Conservation (phyloP, 1,140 invertebrate genomes). For the Anadara kagoshimensis region DNA sequence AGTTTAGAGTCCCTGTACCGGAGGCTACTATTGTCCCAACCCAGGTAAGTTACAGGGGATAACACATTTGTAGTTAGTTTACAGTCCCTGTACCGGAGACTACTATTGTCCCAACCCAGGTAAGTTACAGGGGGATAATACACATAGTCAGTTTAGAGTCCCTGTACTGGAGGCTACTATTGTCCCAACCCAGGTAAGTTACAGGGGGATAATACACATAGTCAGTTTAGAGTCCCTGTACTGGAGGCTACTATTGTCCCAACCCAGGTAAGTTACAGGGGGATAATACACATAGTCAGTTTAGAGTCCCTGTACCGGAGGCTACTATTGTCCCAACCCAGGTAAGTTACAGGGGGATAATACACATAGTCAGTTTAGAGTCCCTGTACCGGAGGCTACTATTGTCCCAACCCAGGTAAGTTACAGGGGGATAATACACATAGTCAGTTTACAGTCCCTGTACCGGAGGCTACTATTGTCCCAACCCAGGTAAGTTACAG, state of each 20-base stretch:
- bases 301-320: slow-evolving; percentile 47
- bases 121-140: slow-evolving; percentile 27
- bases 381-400: slow-evolving; percentile 60
- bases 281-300: not conserved
- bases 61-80: not conserved
- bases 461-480: slow-evolving; percentile 65
- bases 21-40: slow-evolving; percentile 64
- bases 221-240: slow-evolving; percentile 30
- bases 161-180: slow-evolving; percentile 62
- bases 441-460: slow-evolving; percentile 25
- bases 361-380: not conserved
- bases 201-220: not conserved
- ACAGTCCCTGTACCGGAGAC: slow-evolving; percentile 51
- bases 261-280: slow-evolving; percentile 51
- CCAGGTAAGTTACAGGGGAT: slow-evolving; percentile 51
- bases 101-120: slow-evolving; percentile 66
- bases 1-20: slow-evolving; percentile 39
- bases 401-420: slow-evolving; percentile 65
- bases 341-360: slow-evolving; percentile 45
- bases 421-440: not conserved
- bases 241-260: slow-evolving; percentile 65
- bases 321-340: slow-evolving; percentile 64
- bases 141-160: not conserved
- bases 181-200: slow-evolving; percentile 64
- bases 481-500: slow-evolving; percentile 55